Evolutionary conservation across 2,113 vertebrate genomes (phyloP).

Genomic region (Panurus biarmicus): DNA sequence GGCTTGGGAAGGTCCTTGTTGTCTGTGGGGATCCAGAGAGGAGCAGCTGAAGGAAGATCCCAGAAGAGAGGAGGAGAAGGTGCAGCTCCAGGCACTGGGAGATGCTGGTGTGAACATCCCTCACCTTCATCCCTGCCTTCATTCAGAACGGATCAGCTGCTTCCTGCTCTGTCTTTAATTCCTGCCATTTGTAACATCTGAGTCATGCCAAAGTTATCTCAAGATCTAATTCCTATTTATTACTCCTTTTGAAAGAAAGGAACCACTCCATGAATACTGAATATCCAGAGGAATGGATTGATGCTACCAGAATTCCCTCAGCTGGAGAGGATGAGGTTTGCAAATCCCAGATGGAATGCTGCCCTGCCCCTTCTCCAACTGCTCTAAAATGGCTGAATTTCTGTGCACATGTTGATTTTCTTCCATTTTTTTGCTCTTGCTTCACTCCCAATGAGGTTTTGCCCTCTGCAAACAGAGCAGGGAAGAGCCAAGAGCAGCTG

Average conservation of each 20-base stretch:
- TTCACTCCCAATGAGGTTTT: background rate
- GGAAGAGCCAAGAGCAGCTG: slow-evolving; percentile 39
- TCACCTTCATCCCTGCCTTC: background rate
- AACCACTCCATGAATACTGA: background rate
- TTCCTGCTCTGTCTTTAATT: background rate
- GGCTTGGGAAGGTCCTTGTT: background rate
- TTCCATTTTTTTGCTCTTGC: background rate
- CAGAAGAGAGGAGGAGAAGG: background rate
- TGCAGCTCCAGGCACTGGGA: accelerated
- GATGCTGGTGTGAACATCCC: background rate
- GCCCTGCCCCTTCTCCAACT: background rate
- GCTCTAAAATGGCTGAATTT: background rate
- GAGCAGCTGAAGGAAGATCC: background rate
- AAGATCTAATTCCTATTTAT: background rate
- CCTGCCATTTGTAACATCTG: background rate
- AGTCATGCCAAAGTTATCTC: background rate
- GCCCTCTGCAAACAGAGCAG: background rate
- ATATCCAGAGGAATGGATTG: background rate
- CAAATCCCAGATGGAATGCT: background rate
- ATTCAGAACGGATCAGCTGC: accelerated
- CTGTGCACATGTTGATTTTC: background rate
- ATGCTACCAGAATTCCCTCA: background rate
- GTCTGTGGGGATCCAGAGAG: background rate
- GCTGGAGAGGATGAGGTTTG: background rate
- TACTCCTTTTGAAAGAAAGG: background rate